These are phyloP conservation scores for Leptopterna dolabrata DNA, from an alignment of 2,888 invertebrate genomes.

Conservation along the genomic window DNA sequence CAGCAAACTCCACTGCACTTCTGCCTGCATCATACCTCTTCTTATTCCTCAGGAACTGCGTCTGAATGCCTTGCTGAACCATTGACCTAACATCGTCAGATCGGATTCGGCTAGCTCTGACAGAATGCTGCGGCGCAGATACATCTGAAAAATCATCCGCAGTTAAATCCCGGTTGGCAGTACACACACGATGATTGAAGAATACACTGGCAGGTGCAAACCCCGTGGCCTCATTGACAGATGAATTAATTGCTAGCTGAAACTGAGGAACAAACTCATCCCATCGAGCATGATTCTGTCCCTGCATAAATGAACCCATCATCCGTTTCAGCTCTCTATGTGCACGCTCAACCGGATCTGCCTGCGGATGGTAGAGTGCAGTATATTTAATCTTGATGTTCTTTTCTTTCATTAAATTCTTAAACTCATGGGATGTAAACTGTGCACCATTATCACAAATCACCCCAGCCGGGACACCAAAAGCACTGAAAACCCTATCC, in stretches of 20 bases:
- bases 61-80: background rate
- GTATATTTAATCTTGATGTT: slow-evolving; percentile 50
- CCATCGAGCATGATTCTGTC: slow-evolving; percentile 55
- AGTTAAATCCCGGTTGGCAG: background rate
- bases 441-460: slow-evolving; percentile 62
- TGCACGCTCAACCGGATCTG: slow-evolving; percentile 62
- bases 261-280: slow-evolving; percentile 58
- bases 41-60: background rate
- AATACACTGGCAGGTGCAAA: background rate
- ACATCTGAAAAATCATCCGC: background rate
- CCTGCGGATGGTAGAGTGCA: slow-evolving; percentile 62
- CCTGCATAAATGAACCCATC: slow-evolving; percentile 59
- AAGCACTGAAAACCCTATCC: slow-evolving; percentile 57
- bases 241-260: slow-evolving; percentile 59
- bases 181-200: background rate
- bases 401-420: slow-evolving; percentile 39
- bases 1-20: background rate
- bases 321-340: slow-evolving; percentile 62
- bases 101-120: background rate
- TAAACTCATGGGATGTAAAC: slow-evolving; percentile 56
- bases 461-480: slow-evolving; percentile 60
- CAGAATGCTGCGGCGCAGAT: background rate
- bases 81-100: background rate
- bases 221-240: slow-evolving; percentile 54
- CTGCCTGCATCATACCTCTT: background rate